phyloP scores from a whole-genome alignment of 1,140 invertebrate species.

The Uloborus diversus region DNA sequence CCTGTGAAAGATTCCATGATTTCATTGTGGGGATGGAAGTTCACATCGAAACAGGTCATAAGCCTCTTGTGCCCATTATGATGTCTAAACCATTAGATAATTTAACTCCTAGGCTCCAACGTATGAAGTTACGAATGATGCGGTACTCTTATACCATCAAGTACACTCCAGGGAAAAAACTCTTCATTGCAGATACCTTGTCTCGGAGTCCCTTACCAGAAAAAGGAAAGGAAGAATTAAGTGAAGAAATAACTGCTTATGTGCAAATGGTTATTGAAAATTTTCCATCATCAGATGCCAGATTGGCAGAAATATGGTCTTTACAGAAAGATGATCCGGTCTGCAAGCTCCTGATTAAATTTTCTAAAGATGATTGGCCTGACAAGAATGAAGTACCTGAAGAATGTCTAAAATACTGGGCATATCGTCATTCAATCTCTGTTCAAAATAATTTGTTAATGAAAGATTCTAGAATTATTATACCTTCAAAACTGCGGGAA shows the following conservation, averaged over 20 bases:
- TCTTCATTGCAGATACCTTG: not conserved
- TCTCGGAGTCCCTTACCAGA: not conserved
- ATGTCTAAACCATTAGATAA: constrained; percentile 5
- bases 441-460: not conserved
- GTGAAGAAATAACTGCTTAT: constrained; percentile 2
- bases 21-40: not conserved
- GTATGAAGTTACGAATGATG: not conserved
- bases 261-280: not conserved
- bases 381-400: not conserved
- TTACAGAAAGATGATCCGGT: not conserved
- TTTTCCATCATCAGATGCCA: not conserved
- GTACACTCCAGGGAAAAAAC: not conserved
- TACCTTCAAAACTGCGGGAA: not conserved
- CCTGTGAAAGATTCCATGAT: not conserved
- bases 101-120: not conserved
- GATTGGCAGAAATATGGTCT: not conserved
- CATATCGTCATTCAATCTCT: not conserved
- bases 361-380: not conserved
- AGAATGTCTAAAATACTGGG: not conserved
- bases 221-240: not conserved
- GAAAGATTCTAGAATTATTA: not conserved
- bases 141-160: not conserved
- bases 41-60: not conserved
- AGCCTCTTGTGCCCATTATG: not conserved
- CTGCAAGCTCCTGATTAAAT: not conserved